Evolutionary conservation across 2,797 vertebrate species (phyloP).

Genomic region (Podarcis siculus): DNA sequence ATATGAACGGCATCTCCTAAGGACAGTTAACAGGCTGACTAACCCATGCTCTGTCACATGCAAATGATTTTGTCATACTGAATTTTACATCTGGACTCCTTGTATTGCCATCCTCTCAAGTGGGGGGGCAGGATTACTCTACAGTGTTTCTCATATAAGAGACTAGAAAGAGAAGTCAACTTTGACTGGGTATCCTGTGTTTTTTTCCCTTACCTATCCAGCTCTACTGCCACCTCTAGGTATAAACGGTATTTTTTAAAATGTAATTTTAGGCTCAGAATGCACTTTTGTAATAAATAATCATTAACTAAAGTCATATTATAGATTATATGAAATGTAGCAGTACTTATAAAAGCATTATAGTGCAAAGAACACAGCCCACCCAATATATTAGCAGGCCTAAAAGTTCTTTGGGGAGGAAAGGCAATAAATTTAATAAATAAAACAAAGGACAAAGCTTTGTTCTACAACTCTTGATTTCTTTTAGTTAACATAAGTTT

Average conservation of each 20-base stretch:
- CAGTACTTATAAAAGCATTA: neutral
- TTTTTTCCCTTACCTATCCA: neutral
- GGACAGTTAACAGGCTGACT: neutral
- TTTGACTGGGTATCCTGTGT: neutral
- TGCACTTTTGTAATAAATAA: neutral
- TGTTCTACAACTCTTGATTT: neutral
- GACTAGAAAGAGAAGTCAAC: neutral
- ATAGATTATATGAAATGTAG: neutral
- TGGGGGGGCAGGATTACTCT: neutral
- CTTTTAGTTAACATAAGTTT: neutral
- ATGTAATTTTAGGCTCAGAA: neutral
- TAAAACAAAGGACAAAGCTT: neutral
- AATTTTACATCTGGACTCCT: constrained; percentile 1
- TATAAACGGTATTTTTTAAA: no score
- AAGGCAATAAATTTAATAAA: no score
- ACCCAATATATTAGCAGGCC: neutral
- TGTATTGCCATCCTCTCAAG: neutral
- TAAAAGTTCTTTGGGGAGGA: no score
- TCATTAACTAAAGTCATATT: neutral
- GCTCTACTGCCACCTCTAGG: neutral
- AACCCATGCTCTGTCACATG: constrained; percentile 11
- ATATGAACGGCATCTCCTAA: neutral
- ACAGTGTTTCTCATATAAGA: neutral
- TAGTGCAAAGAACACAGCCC: neutral
- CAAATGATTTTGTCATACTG: constrained; percentile 19